Conservation (phyloP, 2,113 vertebrate species). For the Phalacrocorax pelagicus region DNA sequence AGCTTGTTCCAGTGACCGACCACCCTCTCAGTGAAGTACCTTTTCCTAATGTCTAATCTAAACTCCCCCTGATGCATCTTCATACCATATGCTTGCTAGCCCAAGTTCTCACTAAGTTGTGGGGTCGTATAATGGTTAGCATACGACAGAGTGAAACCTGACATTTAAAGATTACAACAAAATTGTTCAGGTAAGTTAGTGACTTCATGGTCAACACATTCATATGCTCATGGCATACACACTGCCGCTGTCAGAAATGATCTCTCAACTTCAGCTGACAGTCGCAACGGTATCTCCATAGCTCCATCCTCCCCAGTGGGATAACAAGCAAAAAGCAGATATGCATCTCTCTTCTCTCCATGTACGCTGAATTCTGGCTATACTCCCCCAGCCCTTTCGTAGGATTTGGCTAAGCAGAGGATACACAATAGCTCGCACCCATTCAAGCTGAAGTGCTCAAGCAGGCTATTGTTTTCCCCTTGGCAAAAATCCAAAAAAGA, state of each 20-base stretch:
- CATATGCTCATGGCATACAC: background rate
- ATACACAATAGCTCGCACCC: background rate
- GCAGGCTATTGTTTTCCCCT: background rate
- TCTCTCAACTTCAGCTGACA: background rate
- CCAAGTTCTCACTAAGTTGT: background rate
- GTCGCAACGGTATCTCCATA: background rate
- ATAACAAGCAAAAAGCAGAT: background rate
- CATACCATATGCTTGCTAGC: background rate
- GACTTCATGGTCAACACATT: background rate
- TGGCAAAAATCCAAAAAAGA: slow-evolving; percentile 12
- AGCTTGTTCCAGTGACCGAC: background rate
- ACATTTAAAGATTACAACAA: background rate
- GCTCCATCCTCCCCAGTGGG: background rate
- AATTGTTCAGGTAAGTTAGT: background rate
- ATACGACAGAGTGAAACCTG: background rate
- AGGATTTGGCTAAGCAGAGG: background rate
- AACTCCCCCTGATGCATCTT: background rate
- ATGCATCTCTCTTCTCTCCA: background rate
- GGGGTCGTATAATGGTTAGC: background rate
- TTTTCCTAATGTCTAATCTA: background rate
- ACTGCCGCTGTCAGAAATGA: background rate
- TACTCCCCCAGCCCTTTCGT: background rate
- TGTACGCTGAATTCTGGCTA: background rate
- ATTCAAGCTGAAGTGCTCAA: background rate
- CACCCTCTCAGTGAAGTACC: background rate